Evolutionary conservation across 2,113 vertebrate genomes (phyloP).

Genomic region (Nycticebus coucang): DNA sequence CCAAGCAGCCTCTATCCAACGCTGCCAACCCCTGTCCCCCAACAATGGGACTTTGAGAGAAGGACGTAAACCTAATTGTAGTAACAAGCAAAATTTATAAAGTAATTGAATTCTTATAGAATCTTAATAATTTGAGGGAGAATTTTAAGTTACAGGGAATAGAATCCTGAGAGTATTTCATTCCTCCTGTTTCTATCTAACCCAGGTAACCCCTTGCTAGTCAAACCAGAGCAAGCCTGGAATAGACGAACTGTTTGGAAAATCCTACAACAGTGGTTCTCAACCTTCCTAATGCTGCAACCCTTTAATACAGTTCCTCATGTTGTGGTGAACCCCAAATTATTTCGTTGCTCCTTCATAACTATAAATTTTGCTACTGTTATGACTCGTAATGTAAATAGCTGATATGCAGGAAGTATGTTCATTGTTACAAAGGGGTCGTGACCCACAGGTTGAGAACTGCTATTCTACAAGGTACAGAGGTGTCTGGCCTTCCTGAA

Average conservation of each 20-base stretch:
- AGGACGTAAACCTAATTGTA: not conserved
- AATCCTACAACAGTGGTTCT: not conserved
- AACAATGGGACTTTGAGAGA: not conserved
- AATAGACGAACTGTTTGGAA: constrained; percentile 35
- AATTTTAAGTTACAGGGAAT: constrained; percentile 28
- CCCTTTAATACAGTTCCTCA: too few relatives aligned
- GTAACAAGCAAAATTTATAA: not conserved
- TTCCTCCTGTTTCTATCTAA: not conserved
- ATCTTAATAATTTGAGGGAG: constrained; percentile 45
- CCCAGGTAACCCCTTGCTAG: not conserved
- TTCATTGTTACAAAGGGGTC: too few relatives aligned
- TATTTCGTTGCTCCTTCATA: too few relatives aligned
- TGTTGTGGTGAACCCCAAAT: too few relatives aligned
- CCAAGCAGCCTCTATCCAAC: not conserved
- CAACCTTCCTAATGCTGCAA: too few relatives aligned
- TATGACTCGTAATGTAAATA: too few relatives aligned
- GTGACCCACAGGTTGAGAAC: too few relatives aligned
- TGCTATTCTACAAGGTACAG: not conserved
- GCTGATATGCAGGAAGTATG: too few relatives aligned
- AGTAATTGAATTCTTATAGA: not conserved
- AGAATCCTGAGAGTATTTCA: not conserved
- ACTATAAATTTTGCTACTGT: too few relatives aligned
- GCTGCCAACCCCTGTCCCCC: not conserved
- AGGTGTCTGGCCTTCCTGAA: constrained; percentile 22
- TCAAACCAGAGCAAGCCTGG: constrained; percentile 16